These are phyloP conservation scores for Scolanthus callimorphus DNA, from an alignment of 92 coral and sea anemone genomes.

Conservation along the genomic window DNA sequence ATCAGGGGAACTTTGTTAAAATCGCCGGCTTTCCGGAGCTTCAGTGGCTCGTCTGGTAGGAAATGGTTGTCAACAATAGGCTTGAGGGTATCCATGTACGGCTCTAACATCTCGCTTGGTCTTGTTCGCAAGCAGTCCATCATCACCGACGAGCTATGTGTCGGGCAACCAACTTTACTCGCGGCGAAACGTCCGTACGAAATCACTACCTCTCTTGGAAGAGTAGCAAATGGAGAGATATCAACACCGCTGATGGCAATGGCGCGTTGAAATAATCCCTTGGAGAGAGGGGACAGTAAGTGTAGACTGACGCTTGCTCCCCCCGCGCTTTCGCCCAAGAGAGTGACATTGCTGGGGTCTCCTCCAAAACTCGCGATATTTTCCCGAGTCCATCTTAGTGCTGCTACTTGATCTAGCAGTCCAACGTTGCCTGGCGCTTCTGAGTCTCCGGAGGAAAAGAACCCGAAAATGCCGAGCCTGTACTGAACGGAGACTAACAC, in stretches of 20 bases:
- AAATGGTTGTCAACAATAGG: conserved; percentile 51
- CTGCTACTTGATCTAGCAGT: conserved; percentile 68
- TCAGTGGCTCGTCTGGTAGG: conserved; percentile 50
- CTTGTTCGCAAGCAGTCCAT: conserved; percentile 33
- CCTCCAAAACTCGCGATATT: conserved; percentile 53
- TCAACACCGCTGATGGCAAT: conserved; percentile 71
- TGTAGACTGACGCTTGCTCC: conserved; percentile 63
- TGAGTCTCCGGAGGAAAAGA: conserved; percentile 52
- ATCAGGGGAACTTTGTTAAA: conserved; percentile 56
- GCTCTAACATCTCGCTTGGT: not conserved
- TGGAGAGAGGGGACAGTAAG: conserved; percentile 46
- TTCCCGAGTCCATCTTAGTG: conserved; percentile 53
- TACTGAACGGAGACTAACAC: conserved; percentile 61
- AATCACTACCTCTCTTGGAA: conserved; percentile 21
- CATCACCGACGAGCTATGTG: conserved; percentile 10
- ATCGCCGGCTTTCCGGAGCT: conserved; percentile 50
- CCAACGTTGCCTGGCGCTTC: conserved; percentile 67
- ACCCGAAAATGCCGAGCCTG: conserved; percentile 63
- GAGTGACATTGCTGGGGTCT: conserved; percentile 47
- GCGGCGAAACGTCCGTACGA: conserved; percentile 18
- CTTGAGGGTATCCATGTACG: not conserved
- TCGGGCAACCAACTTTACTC: conserved; percentile 21
- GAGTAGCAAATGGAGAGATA: conserved; percentile 50
- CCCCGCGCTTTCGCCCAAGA: conserved; percentile 67
- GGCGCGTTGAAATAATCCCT: conserved; percentile 49